Conservation (phyloP, 2,113 vertebrate species). For the Octodon degus region DNA sequence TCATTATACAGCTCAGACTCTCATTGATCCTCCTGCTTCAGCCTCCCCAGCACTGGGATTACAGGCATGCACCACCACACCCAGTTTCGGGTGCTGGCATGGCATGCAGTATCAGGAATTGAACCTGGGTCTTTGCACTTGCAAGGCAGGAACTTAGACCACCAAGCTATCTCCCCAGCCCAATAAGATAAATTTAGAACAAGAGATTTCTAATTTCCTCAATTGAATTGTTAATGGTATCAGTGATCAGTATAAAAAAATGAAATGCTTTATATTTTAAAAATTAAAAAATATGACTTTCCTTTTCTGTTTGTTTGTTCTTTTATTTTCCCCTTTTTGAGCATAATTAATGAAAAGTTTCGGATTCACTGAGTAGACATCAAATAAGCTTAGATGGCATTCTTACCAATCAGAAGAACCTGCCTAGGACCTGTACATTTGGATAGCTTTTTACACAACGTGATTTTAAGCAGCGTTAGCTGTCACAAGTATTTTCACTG, state of each 20-base stretch:
- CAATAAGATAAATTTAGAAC: neutral
- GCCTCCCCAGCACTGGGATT: no score
- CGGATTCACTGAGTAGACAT: neutral
- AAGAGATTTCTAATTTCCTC: neutral
- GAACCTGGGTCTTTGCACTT: no score
- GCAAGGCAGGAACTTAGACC: no score
- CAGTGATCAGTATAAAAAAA: neutral
- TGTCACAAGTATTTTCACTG: neutral
- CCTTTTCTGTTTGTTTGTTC: neutral
- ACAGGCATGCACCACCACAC: no score
- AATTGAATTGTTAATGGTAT: neutral
- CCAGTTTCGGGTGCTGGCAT: no score
- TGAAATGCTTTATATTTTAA: neutral
- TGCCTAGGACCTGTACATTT: neutral
- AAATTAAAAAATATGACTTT: neutral
- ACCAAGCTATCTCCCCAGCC: no score
- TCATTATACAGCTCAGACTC: no score
- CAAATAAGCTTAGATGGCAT: neutral
- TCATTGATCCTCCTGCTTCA: no score
- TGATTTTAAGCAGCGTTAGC: neutral
- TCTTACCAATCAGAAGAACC: neutral
- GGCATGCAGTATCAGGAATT: no score
- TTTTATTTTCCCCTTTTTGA: neutral
- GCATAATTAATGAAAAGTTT: neutral
- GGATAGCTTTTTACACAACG: neutral